Evolutionary conservation across 2,113 vertebrate species (phyloP).

Genomic region (Engraulis encrasicolus): DNA sequence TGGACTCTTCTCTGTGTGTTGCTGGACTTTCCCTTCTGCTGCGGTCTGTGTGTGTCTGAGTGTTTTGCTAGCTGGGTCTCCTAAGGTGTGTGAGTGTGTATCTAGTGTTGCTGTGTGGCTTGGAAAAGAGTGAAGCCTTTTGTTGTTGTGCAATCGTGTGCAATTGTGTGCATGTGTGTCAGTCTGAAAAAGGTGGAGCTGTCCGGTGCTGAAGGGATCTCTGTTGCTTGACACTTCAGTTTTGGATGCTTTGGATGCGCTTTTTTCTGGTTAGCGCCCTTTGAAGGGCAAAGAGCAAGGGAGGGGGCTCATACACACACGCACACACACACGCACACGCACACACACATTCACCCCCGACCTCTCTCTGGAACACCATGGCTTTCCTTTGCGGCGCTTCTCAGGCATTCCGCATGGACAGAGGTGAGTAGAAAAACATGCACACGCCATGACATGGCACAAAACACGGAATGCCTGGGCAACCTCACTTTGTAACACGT

Average conservation of each 20-base stretch:
- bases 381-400: neutral
- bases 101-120: neutral
- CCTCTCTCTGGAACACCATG: neutral
- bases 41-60: slow-evolving; percentile 27
- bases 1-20: neutral
- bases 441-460: neutral
- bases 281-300: too few species aligned
- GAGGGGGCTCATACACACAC: too few species aligned
- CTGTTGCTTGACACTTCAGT: too few species aligned
- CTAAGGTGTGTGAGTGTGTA: slow-evolving; percentile 3
- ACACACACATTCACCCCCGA: neutral
- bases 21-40: slow-evolving; percentile 21
- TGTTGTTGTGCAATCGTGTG: too few species aligned
- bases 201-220: neutral
- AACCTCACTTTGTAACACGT: too few species aligned
- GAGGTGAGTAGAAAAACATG: neutral
- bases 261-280: too few species aligned
- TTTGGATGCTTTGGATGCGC: too few species aligned
- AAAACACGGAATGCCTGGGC: neutral
- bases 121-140: too few species aligned
- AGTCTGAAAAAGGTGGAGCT: neutral
- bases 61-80: slow-evolving; percentile 10
- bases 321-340: too few species aligned
- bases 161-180: too few species aligned
- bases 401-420: neutral